Evolutionary conservation across 2,888 invertebrate species (phyloP), one percentile per base, ranked within the genome.

Genomic region (Thelaira solivaga): DNA sequence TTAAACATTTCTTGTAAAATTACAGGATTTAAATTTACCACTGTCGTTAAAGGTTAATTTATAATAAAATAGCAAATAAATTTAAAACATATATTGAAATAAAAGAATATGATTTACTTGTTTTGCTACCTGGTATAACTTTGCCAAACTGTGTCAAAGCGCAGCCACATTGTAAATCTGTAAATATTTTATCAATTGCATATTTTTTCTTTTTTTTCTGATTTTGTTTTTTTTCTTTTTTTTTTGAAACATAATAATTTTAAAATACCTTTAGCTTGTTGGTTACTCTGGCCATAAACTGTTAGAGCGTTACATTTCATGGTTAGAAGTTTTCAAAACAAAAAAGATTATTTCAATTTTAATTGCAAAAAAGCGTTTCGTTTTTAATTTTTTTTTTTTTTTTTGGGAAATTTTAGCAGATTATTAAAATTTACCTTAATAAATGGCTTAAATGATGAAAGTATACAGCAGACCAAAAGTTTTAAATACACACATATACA

Each of bases 91-190:
- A 45, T 4, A 24, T 34, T 24, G 34, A 59, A 69, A n/a, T n/a
- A 59, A 22, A 8, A 13, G 31, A 67, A 62, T 59, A 47, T 45
- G 59, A 71, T 68, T 62, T 65, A 61, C 65, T 69, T 64, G 57
- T 51, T 71, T 67, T 62, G 67, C 78, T 86, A 88, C 87, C 87
- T 88, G 86, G 86, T 77, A 82, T 81, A 82, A 81, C 83, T 84
- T 87, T 86, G 83, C 87, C 87, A 81, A 85, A 88, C 82, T 85
- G 86, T 73, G 88, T 84, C 80, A 88, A 85, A 77, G 86, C 84
- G 83, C 88, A 88, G 83, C 88, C 88, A 83, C 88, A 88, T 83
- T 87, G 88, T 74, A 85, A 81, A 86, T 85, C 87, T 87, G 88
- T 78, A 87, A 88, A 68, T 41, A 49, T 57, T 39, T n/a, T 55